Evolutionary conservation across 2,797 vertebrate species (phyloP).

Genomic region (Poeciliopsis paucimaculata): DNA sequence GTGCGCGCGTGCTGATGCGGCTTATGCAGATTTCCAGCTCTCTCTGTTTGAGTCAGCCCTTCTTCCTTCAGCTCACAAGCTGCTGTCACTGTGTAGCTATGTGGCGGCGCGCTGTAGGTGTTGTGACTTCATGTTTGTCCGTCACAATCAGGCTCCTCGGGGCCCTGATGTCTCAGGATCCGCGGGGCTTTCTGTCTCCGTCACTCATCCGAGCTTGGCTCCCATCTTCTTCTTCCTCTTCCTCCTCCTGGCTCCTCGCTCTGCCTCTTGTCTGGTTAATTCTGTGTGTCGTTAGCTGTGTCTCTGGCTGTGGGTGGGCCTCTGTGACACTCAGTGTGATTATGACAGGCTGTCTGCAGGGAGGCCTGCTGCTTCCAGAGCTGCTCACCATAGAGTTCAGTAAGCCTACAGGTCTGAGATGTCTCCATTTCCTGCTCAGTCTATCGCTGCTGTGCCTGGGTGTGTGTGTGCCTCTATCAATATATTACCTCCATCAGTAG

Average conservation of each 20-base stretch:
- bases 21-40: constrained; percentile 50
- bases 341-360: constrained; percentile 65
- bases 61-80: constrained; percentile 24
- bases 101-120: constrained; percentile 34
- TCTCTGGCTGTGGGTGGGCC: constrained; percentile 59
- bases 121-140: constrained; percentile 51
- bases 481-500: constrained; percentile 62
- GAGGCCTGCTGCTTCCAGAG: constrained; percentile 62
- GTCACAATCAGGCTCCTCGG: constrained; percentile 39
- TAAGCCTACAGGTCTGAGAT: constrained; percentile 53
- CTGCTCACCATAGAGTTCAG: constrained; percentile 41
- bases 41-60: constrained; percentile 27
- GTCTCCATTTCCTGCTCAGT: constrained; percentile 56
- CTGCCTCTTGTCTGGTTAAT: constrained; percentile 54
- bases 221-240: constrained; percentile 27
- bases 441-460: constrained; percentile 34
- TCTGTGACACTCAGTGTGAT: constrained; percentile 60
- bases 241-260: constrained; percentile 26
- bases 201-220: constrained; percentile 35
- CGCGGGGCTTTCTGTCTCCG: constrained; percentile 37
- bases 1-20: constrained; percentile 39
- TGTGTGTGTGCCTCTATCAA: constrained; percentile 57
- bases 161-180: constrained; percentile 28
- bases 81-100: constrained; percentile 23
- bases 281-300: constrained; percentile 54